Conservation (phyloP, 1,140 invertebrate genomes). For the Orussus abietinus region DNA sequence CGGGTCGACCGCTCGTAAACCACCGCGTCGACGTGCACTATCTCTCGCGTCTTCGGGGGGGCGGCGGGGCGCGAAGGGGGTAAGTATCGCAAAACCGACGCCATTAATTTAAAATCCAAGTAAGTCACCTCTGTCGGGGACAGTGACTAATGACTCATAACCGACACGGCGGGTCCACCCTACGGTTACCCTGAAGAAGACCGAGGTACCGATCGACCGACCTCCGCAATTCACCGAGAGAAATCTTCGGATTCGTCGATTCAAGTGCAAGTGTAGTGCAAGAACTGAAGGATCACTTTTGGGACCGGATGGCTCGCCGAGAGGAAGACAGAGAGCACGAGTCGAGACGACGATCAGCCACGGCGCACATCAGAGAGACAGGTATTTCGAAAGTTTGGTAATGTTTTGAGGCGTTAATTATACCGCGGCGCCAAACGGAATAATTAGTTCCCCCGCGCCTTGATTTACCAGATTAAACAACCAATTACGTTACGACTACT, state of each 20-base stretch:
- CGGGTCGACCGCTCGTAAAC: neutral
- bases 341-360: constrained; percentile 11
- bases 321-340: too few species aligned
- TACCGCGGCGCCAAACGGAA: neutral
- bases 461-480: neutral
- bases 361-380: neutral
- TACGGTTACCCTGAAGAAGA: too few species aligned
- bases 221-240: constrained; percentile 25
- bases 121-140: constrained; percentile 17
- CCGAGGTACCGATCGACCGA: too few species aligned
- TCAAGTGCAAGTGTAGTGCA: too few species aligned
- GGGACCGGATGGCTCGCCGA: too few species aligned
- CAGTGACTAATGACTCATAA: constrained; percentile 20
- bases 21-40: neutral
- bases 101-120: constrained; percentile 21
- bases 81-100: constrained; percentile 15
- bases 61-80: neutral
- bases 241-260: too few species aligned
- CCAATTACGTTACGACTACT: neutral
- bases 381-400: neutral
- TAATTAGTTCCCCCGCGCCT: neutral
- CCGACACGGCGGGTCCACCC: too few species aligned
- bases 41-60: constrained; percentile 1
- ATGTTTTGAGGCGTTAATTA: constrained; percentile 1
- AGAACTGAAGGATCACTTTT: too few species aligned